Evolutionary conservation across 2,888 invertebrate genomes (phyloP), one percentile per base, ranked within the genome.

Genomic region (Aporophyla nigra): DNA sequence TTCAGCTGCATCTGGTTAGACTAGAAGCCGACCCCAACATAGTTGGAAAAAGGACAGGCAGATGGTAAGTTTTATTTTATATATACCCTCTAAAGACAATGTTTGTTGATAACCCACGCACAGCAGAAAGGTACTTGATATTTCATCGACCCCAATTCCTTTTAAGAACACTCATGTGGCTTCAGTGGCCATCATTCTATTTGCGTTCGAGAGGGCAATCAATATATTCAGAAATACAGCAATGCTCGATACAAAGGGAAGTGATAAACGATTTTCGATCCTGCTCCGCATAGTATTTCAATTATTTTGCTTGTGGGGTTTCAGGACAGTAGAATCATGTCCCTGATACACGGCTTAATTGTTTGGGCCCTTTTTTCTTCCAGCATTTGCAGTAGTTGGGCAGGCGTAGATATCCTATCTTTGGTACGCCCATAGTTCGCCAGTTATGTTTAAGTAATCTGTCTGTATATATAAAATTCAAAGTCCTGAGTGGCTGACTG

Each of bases 171-270:
- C 66, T 61, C 43, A 51, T 78, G 56, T 24, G 73, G 79, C 56
- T 79, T 73, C 66, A 21, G 10, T 1, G 16, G 49, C 51, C 54
- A 72, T 33, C 19, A 51, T 53, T 78, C 66, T 79, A 73, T 61
- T 67, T 66, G 16, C 51, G 56, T 33, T 56, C n/a, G 33, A 73
- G 61, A 67, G 43, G 73, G 72, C 56, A 77, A 78, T 77, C 58
- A 66, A 54, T 24, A 72, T 78, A 65, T 78, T 61, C 59, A 78
- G 58, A 33, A 78, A 71, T 58, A 58, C 16, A 78, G 14, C 56
- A 21, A 58, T 43, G 14, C 49, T 62, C 43, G 14, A 70, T 58
- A 63, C 40, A 51, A 56, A 70, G 51, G 63, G 33, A 33, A 53
- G 27, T n/a, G 16, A 21, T 6, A 49, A 24, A 51, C 19, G 16